Percentiles rank a stretch among this genome's conserved stretches.
Conservation (phyloP, 2,888 invertebrate genomes). For the Prenolepis imparis region DNA sequence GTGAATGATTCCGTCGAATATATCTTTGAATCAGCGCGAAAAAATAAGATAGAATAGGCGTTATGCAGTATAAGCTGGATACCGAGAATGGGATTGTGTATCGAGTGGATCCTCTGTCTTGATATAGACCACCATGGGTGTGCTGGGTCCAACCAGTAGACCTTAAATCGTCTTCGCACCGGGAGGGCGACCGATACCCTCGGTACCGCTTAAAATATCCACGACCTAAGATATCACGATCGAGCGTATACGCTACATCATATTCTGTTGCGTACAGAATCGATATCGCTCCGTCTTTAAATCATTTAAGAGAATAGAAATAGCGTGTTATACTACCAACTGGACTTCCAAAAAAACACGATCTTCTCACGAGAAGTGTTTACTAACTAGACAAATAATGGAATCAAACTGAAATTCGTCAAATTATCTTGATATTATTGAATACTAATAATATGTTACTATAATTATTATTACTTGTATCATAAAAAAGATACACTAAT, state of each 20-base stretch:
- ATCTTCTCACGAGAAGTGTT: background rate
- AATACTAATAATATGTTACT: background rate
- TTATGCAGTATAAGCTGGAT: slow-evolving; percentile 63
- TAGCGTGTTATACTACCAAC: slow-evolving; percentile 49
- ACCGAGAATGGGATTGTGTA: slow-evolving; percentile 71
- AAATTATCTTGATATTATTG: background rate
- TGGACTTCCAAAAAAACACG: slow-evolving; percentile 60
- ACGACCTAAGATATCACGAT: slow-evolving; percentile 77
- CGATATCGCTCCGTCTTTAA: slow-evolving; percentile 63
- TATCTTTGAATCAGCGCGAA: slow-evolving; percentile 65
- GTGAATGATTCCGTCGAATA: slow-evolving; percentile 51
- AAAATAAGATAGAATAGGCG: slow-evolving; percentile 44
- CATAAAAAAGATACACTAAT: background rate
- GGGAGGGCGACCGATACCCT: slow-evolving; percentile 81
- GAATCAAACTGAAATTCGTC: background rate
- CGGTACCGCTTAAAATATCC: slow-evolving; percentile 82
- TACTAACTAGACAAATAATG: background rate
- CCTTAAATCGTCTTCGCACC: slow-evolving; percentile 85
- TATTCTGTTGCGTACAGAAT: slow-evolving; percentile 63
- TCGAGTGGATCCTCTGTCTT: slow-evolving; percentile 79
- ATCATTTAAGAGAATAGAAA: slow-evolving; percentile 59
- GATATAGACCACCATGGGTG: slow-evolving; percentile 82
- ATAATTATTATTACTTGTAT: background rate
- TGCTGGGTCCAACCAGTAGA: slow-evolving; percentile 80
- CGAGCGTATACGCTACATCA: slow-evolving; percentile 72